Conservation (phyloP, 2,113 vertebrate species). For the Hippotragus niger region DNA sequence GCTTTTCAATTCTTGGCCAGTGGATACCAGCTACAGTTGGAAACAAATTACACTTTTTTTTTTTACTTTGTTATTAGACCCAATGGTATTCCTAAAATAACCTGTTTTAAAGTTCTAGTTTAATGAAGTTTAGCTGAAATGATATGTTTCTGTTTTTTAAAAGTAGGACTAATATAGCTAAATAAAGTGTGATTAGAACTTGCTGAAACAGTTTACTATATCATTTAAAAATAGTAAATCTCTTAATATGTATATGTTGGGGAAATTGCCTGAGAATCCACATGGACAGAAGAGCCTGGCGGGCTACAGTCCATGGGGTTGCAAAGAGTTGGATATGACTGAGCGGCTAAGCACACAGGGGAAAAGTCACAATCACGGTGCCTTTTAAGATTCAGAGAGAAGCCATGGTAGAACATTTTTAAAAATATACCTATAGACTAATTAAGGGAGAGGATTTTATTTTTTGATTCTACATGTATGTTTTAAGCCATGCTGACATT, state of each 20-base stretch:
- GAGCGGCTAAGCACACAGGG: not conserved
- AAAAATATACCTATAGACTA: not conserved
- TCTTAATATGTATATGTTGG: not conserved
- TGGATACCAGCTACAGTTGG: not conserved
- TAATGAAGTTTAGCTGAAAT: not conserved
- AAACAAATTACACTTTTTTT: not conserved
- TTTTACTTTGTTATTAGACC: not conserved
- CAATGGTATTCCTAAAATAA: not conserved
- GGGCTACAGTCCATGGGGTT: not conserved
- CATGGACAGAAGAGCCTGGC: not conserved
- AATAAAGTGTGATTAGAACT: not conserved
- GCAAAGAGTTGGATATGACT: not conserved
- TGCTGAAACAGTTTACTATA: not conserved
- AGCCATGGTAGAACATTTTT: not conserved
- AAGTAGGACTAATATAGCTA: not conserved
- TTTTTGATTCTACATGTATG: not conserved
- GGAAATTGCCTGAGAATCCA: not conserved
- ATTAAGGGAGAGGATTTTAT: not conserved
- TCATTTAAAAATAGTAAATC: not conserved
- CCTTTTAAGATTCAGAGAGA: not conserved
- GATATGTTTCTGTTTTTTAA: not conserved
- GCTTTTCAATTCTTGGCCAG: constrained; percentile 1
- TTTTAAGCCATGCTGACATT: not conserved
- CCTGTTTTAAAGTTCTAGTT: not conserved
- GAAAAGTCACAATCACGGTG: not conserved